Conservation (phyloP, 2,888 invertebrate species). For the Melolontha melolontha region DNA sequence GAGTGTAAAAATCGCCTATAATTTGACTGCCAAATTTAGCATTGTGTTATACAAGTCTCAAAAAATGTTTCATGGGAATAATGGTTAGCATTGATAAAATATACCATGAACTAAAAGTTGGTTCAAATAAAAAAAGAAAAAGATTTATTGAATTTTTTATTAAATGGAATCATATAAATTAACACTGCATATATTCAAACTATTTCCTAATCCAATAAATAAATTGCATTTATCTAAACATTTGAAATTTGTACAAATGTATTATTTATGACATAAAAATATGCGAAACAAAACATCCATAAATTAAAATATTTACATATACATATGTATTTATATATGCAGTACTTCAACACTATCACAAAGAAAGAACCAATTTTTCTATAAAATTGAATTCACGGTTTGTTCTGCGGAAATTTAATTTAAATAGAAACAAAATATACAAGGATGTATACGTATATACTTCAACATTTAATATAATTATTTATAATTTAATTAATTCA, state of each 20-base stretch:
- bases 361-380: not conserved
- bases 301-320: slow-evolving; percentile 7
- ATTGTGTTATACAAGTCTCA: too few relatives aligned
- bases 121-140: too few relatives aligned
- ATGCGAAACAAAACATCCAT: slow-evolving; percentile 6
- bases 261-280: slow-evolving; percentile 1
- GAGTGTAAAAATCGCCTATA: too few relatives aligned
- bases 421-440: too few relatives aligned
- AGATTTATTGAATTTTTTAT: slow-evolving; percentile 7
- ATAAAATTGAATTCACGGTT: too few relatives aligned
- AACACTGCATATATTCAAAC: slow-evolving; percentile 28
- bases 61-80: too few relatives aligned
- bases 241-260: slow-evolving; percentile 29
- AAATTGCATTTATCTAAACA: slow-evolving; percentile 24
- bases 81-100: too few relatives aligned
- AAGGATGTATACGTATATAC: not conserved
- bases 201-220: slow-evolving; percentile 27
- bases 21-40: too few relatives aligned
- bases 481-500: too few relatives aligned
- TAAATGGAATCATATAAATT: slow-evolving; percentile 33
- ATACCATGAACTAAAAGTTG: too few relatives aligned
- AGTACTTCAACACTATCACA: slow-evolving; percentile 28
- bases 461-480: slow-evolving; percentile 22
- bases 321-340: not conserved
- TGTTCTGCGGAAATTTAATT: too few relatives aligned